These are phyloP conservation scores for Callipepla squamata DNA, from an alignment of 2,113 vertebrate species.

Conservation along the genomic window DNA sequence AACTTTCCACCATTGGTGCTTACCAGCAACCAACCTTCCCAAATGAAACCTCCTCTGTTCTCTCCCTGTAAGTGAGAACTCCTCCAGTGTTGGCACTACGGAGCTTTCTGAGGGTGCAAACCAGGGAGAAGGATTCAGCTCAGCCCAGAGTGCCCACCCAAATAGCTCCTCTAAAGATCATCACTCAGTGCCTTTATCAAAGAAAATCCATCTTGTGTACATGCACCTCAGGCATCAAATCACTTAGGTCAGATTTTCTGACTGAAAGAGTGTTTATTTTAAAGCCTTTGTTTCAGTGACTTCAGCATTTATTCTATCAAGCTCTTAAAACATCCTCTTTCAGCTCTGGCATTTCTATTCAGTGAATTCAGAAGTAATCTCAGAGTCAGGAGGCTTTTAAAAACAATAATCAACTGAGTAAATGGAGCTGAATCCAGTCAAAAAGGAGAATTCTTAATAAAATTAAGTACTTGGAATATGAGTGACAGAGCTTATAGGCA, in stretches of 20 bases:
- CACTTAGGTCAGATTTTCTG: conserved; percentile 7
- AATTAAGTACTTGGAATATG: conserved; percentile 21
- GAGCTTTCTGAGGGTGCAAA: neutral
- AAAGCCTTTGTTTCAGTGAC: neutral
- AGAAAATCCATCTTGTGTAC: neutral
- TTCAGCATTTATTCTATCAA: neutral
- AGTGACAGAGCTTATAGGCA: neutral
- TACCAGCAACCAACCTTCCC: neutral
- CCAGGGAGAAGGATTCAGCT: neutral
- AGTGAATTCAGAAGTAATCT: conserved; percentile 24
- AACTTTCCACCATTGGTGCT: neutral
- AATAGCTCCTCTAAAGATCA: neutral
- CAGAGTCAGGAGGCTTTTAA: neutral
- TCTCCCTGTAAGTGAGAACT: neutral
- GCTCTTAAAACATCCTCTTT: neutral
- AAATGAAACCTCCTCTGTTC: neutral
- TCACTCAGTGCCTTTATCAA: neutral
- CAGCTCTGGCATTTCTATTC: neutral
- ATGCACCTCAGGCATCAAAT: neutral
- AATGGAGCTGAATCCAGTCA: neutral
- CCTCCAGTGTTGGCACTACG: neutral
- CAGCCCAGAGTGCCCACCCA: neutral
- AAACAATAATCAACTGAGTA: neutral
- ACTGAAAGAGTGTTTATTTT: neutral
- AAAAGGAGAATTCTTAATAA: conserved; percentile 20